phyloP scores from a whole-genome alignment of 2,888 invertebrate genomes.

The Abscondita cerata region DNA sequence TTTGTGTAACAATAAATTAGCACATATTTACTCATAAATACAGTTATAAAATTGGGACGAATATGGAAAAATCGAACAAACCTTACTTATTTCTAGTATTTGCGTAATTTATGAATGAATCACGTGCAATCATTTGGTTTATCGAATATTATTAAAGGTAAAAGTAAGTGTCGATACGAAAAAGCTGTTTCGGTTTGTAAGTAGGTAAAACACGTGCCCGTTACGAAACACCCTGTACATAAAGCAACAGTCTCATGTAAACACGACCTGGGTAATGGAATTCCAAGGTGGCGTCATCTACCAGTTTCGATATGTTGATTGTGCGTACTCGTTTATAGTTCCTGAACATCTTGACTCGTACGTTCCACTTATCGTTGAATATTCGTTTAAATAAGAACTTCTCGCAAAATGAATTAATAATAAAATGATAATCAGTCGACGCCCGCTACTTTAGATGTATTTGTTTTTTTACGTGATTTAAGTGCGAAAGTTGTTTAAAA shows the following conservation, averaged over 20 bases:
- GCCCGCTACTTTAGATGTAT: neutral
- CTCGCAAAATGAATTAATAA: too few species aligned
- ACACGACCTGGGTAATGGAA: constrained; percentile 8
- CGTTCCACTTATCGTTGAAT: neutral
- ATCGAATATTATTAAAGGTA: too few species aligned
- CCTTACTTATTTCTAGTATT: too few species aligned
- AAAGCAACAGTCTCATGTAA: neutral
- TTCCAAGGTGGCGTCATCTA: constrained; percentile 4
- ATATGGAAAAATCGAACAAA: too few species aligned
- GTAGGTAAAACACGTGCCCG: neutral
- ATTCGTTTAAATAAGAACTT: neutral
- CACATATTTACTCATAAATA: too few species aligned
- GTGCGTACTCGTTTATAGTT: constrained; percentile 7
- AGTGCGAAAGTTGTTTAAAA: neutral
- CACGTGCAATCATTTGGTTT: too few species aligned
- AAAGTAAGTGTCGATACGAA: too few species aligned
- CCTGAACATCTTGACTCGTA: neutral
- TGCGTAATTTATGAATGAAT: too few species aligned
- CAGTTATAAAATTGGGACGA: too few species aligned
- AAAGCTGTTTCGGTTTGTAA: too few species aligned
- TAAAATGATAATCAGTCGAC: too few species aligned
- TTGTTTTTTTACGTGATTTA: constrained; percentile 4
- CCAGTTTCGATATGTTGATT: constrained; percentile 7
- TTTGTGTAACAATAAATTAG: too few species aligned
- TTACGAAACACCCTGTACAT: neutral